Conservation (phyloP, 2,888 invertebrate genomes). For the Chrysomela aeneicollis region DNA sequence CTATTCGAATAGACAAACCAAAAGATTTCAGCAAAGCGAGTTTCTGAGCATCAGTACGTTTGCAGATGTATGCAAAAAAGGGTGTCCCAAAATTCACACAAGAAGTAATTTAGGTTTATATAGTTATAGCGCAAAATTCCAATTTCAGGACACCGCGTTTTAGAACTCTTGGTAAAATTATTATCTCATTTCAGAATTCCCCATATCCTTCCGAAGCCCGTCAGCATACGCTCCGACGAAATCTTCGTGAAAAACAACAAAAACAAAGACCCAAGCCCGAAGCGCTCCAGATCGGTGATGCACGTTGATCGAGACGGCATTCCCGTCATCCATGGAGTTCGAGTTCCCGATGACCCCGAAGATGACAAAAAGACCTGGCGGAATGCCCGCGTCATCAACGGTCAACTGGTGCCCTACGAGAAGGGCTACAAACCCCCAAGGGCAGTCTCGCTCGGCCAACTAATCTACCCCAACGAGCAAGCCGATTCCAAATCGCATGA, state of each 20-base stretch:
- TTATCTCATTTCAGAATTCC: slow-evolving; percentile 55
- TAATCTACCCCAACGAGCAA: slow-evolving; percentile 49
- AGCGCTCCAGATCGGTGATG: slow-evolving; percentile 71
- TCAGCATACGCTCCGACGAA: slow-evolving; percentile 72
- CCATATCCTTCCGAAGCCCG: slow-evolving; percentile 73
- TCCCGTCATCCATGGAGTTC: slow-evolving; percentile 81
- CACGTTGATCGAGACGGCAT: slow-evolving; percentile 76
- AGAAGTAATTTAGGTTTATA: too few relatives aligned
- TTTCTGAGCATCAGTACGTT: too few relatives aligned
- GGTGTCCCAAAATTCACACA: too few relatives aligned
- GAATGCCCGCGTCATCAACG: slow-evolving; percentile 88
- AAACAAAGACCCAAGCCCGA: slow-evolving; percentile 63
- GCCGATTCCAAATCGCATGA: slow-evolving; percentile 12
- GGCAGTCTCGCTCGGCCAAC: slow-evolving; percentile 67
- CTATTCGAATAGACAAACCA: too few relatives aligned
- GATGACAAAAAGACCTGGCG: slow-evolving; percentile 76
- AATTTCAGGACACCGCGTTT: too few relatives aligned
- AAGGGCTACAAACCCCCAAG: slow-evolving; percentile 73
- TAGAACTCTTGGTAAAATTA: too few relatives aligned
- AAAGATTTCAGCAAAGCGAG: too few relatives aligned
- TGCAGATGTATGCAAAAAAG: too few relatives aligned
- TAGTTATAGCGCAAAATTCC: too few relatives aligned
- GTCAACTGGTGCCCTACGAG: slow-evolving; percentile 79
- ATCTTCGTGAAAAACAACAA: slow-evolving; percentile 64
- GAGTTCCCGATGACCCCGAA: slow-evolving; percentile 85